These are phyloP conservation scores for Cheilosia vulpina DNA, from an alignment of 2,888 invertebrate genomes.

Conservation along the genomic window DNA sequence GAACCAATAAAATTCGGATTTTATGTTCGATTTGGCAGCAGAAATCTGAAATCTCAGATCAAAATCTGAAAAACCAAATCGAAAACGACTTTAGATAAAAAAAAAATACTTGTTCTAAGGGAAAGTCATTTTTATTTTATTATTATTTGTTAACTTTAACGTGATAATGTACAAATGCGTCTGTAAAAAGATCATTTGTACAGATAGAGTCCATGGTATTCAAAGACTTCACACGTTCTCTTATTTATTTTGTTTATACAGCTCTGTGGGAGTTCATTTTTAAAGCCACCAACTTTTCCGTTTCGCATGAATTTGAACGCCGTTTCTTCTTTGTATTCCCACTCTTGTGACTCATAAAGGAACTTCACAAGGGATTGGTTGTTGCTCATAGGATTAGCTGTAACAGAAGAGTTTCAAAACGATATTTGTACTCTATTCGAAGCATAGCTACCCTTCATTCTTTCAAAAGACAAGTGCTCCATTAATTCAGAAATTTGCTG, in stretches of 20 bases:
- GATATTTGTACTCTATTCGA: not conserved
- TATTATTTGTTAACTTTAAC: too few relatives aligned
- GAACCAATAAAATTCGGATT: too few relatives aligned
- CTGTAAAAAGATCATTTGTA: not conserved
- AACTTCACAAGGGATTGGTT: conserved; percentile 15
- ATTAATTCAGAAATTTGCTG: not conserved
- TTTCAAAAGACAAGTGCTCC: conserved; percentile 41
- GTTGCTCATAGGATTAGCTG: conserved; percentile 28
- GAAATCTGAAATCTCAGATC: too few relatives aligned
- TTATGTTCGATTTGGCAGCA: too few relatives aligned
- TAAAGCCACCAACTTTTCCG: conserved; percentile 33
- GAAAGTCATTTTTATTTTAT: too few relatives aligned
- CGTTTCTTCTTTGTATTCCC: conserved; percentile 13
- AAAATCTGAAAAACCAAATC: too few relatives aligned
- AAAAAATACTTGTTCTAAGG: too few relatives aligned
- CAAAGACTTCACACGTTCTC: conserved; percentile 26
- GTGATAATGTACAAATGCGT: too few relatives aligned
- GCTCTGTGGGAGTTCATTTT: conserved; percentile 2
- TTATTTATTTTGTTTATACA: conserved; percentile 9
- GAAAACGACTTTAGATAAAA: too few relatives aligned
- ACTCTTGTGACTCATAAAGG: not conserved
- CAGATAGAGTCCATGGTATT: conserved; percentile 8
- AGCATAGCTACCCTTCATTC: conserved; percentile 30
- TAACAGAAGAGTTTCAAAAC: not conserved
- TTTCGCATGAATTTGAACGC: conserved; percentile 40